A percentile compares a stretch with the other conserved stretches of the same genome.
phyloP scores from a whole-genome alignment of 2,113 vertebrate genomes.

The Mystacornis crossleyi region DNA sequence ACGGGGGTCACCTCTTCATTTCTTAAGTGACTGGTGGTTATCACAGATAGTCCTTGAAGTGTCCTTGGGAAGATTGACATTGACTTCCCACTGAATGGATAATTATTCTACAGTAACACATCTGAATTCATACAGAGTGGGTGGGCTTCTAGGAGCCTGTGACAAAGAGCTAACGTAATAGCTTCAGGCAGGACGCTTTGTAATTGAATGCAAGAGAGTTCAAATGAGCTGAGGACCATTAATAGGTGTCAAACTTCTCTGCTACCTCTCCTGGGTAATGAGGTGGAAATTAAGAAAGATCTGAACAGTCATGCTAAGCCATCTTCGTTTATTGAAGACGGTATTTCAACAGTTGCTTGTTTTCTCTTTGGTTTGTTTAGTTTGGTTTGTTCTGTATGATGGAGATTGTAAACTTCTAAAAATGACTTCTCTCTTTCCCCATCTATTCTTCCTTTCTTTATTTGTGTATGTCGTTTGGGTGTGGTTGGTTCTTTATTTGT shows the following conservation, averaged over 20 bases:
- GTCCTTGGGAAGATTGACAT: not conserved
- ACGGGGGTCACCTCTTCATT: too few species aligned
- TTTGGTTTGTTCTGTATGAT: not conserved
- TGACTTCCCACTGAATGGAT: not conserved
- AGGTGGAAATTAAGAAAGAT: conserved; percentile 11
- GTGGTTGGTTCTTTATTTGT: not conserved
- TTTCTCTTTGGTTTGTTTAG: not conserved
- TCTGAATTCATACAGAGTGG: not conserved
- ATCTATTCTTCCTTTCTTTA: not conserved
- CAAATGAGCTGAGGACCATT: not conserved
- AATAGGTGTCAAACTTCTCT: not conserved
- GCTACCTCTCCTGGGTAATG: not conserved
- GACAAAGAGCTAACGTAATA: conserved; percentile 6
- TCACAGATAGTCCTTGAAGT: not conserved
- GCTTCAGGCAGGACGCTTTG: conserved; percentile 10
- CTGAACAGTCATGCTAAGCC: not conserved
- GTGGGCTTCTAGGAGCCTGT: conserved; percentile 2
- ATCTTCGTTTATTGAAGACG: not conserved
- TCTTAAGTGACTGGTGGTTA: not conserved
- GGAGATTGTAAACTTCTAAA: not conserved
- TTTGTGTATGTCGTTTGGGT: not conserved
- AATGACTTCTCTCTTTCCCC: not conserved
- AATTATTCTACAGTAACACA: not conserved
- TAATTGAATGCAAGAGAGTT: not conserved
- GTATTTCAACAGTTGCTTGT: not conserved